Evolutionary conservation across 2,888 invertebrate genomes (phyloP), one percentile per base, ranked within the genome.

Genomic region (Dugesia japonica): DNA sequence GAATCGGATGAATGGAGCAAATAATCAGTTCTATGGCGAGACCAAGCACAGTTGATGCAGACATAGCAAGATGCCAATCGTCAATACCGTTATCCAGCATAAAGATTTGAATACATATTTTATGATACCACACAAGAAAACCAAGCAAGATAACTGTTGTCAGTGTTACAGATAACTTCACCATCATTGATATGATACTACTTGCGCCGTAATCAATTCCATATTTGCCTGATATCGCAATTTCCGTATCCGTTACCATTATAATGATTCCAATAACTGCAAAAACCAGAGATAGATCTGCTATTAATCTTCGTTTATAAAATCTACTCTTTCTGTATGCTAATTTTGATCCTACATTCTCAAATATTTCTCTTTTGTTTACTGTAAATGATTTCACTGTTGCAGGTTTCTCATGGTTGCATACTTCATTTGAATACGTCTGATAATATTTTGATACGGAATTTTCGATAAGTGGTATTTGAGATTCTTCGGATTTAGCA

Each of bases 21-120:
- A 83, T 78, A 15, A 82, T 42, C 31, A 83, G 79, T 87, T 98
- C 97, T 83, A 93, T 88, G 78, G 89, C 88, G 84, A 95, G 93
- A 75, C 80, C 80, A 0, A 80, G 71, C 13, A 83, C 78, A 7
- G 82, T 79, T 17, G 79, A 77, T 0, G 78, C 75, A 38, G 81
- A 81, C 79, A 84, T 79, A 0, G 83, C 83, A 31, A 84, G 81
- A n/a, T 81, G 78, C 81, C 83, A 82, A 79, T 83, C 83, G 72
- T 83, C 83, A 73, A 83, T 81, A 17, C 82, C 81, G 77, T 83
- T 84, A 79, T 84, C 83, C n/a, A 83, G 81, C 78, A 82, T 82
- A 78, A 81, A 83, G 13, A 84, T 78, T 78, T 81, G 80, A 13
- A 83, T 80, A 78, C 83, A 83, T 9, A 82, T 74, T 42, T 80